Conservation (phyloP, 92 coral and sea anemone genomes). For the Metridium senile region DNA sequence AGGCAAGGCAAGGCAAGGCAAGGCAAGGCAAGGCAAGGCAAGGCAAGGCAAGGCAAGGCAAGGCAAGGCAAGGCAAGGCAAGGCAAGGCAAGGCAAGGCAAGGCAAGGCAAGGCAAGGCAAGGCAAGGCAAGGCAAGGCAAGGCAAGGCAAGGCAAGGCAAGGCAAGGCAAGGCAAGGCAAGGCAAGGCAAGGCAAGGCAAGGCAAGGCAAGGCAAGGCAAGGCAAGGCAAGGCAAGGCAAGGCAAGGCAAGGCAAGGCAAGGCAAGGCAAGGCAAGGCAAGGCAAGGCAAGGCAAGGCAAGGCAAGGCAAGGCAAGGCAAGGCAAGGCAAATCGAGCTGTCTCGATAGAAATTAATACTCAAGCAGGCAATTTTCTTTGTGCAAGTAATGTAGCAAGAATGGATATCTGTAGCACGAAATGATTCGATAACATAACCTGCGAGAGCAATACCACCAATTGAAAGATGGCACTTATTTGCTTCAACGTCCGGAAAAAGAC, state of each 20-base stretch:
- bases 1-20: too few relatives aligned
- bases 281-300: conserved; percentile 3
- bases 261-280: conserved; percentile 3
- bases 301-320: neutral
- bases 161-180: conserved; percentile 8
- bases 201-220: conserved; percentile 11
- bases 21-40: too few relatives aligned
- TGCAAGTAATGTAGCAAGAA: neutral
- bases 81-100: conserved; percentile 11
- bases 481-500: neutral
- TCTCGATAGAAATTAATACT: neutral
- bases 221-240: conserved; percentile 15
- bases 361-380: neutral
- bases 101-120: neutral
- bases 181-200: conserved; percentile 8
- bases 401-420: neutral
- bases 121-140: neutral
- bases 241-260: conserved; percentile 14
- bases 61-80: too few relatives aligned
- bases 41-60: too few relatives aligned
- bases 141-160: neutral
- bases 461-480: neutral
- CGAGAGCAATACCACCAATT: neutral
- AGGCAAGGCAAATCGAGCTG: neutral
- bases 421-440: neutral